phyloP scores from a whole-genome alignment of 2,888 invertebrate species.

The Meiosimyza decipiens region DNA sequence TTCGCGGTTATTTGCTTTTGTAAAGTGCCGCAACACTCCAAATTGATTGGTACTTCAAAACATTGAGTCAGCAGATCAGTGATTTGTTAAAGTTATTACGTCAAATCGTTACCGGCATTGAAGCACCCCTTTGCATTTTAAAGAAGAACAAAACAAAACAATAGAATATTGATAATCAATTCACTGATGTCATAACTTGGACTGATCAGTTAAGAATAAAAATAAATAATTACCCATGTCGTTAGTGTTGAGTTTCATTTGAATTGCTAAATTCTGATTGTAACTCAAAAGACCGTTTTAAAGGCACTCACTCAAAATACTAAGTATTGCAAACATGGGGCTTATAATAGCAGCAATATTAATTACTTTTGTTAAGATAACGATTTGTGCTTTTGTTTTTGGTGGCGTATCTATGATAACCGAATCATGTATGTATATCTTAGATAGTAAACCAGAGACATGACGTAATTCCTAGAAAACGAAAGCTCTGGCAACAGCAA shows the following conservation, averaged over 20 bases:
- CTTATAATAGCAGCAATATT: not conserved
- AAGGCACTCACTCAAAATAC: not conserved
- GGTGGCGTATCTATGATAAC: not conserved
- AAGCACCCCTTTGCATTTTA: not conserved
- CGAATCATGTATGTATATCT: constrained; percentile 8
- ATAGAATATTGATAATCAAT: constrained; percentile 2
- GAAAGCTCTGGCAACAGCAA: not conserved
- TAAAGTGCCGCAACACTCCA: no score
- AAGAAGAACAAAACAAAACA: not conserved
- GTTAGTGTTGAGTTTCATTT: no score
- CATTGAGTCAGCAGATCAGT: not conserved
- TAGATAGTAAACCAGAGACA: not conserved
- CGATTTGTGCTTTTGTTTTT: not conserved
- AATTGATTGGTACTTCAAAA: no score
- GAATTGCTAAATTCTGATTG: not conserved
- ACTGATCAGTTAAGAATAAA: constrained; percentile 2
- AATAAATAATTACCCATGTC: not conserved
- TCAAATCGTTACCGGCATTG: not conserved
- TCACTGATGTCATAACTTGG: not conserved
- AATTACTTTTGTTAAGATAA: not conserved
- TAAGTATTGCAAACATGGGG: not conserved
- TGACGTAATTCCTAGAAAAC: constrained; percentile 1
- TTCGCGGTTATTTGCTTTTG: no score
- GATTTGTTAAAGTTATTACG: not conserved
- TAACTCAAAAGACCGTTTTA: not conserved